Evolutionary conservation across 2,888 invertebrate species (phyloP).

Genomic region (Tetranychus piercei): DNA sequence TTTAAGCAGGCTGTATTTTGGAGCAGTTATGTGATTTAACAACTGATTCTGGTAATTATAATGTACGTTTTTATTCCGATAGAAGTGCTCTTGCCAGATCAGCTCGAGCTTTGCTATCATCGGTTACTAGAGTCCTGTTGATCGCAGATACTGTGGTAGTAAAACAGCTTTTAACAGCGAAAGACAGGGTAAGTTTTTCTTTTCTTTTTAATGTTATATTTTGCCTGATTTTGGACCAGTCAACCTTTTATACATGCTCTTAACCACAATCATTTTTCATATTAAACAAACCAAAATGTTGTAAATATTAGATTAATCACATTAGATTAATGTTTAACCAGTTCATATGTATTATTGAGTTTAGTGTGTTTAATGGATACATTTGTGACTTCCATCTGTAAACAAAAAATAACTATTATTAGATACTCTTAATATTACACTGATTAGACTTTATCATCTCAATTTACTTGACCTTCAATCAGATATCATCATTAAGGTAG

Average conservation of each 20-base stretch:
- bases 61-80: slow-evolving; percentile 24
- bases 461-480: too few relatives aligned
- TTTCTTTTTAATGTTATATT: neutral
- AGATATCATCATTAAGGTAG: too few relatives aligned
- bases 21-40: slow-evolving; percentile 57
- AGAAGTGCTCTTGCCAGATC: slow-evolving; percentile 52
- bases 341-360: too few relatives aligned
- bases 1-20: slow-evolving; percentile 56
- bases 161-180: slow-evolving; percentile 78
- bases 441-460: too few relatives aligned
- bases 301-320: too few relatives aligned
- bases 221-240: neutral
- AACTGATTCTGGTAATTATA: slow-evolving; percentile 8
- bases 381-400: too few relatives aligned
- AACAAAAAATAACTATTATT: too few relatives aligned
- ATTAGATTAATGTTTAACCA: too few relatives aligned
- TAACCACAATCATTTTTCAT: neutral
- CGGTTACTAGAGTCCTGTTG: slow-evolving; percentile 82
- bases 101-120: slow-evolving; percentile 73
- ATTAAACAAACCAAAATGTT: too few relatives aligned
- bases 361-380: too few relatives aligned
- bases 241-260: neutral
- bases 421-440: too few relatives aligned
- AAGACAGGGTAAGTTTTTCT: slow-evolving; percentile 58
- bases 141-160: slow-evolving; percentile 94